Percentiles rank a stretch among this genome's conserved stretches.
These are phyloP conservation scores for Drosophila aff. DNA, from an alignment of 1,140 invertebrate species.

Conservation along the genomic window DNA sequence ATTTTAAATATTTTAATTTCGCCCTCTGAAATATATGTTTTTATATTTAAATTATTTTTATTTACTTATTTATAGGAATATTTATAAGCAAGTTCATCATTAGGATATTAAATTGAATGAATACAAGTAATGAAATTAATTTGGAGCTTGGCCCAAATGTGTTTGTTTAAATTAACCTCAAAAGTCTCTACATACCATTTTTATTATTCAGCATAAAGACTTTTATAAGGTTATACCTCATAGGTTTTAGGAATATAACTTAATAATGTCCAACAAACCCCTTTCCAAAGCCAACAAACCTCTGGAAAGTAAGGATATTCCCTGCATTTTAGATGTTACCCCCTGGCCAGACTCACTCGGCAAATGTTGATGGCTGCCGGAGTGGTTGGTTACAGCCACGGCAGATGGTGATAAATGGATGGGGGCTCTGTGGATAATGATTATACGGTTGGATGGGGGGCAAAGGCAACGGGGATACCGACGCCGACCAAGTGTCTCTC, in stretches of 20 bases:
- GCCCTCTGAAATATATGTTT: not conserved
- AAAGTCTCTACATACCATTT: no score
- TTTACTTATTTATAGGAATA: not conserved
- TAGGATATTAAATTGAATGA: not conserved
- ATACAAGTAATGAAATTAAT: not conserved
- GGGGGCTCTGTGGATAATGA: constrained; percentile 49
- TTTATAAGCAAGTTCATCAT: not conserved
- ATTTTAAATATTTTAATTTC: no score
- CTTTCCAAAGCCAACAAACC: not conserved
- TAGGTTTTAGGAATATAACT: no score
- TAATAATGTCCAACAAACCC: not conserved
- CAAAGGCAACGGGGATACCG: not conserved
- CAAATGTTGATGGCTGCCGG: constrained; percentile 35
- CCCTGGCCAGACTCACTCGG: constrained; percentile 32
- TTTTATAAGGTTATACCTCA: not conserved
- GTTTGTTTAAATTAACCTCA: not conserved
- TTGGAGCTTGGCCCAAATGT: not conserved
- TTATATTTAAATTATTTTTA: not conserved
- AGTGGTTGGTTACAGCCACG: constrained; percentile 14
- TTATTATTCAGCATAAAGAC: not conserved
- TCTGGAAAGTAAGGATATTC: not conserved
- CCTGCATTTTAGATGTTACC: constrained; percentile 5
- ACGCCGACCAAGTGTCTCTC: constrained; percentile 9
- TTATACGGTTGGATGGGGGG: constrained; percentile 22
- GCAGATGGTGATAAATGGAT: constrained; percentile 17